Base-by-base conservation (phyloP, 1,140 invertebrate genomes). In the Microplitis demolitor region DNA sequence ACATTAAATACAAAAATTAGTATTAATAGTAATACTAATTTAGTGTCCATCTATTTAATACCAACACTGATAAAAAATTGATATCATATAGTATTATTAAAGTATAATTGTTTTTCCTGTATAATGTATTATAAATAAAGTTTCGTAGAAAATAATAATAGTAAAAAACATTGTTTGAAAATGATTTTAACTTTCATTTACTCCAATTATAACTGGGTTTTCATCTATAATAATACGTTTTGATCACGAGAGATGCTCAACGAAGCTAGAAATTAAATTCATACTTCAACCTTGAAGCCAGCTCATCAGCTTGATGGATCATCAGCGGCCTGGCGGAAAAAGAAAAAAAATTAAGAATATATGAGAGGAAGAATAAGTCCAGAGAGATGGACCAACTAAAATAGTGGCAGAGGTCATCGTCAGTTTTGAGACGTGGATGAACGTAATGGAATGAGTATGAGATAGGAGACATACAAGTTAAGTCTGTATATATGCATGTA, bases 381-480 rank as follows among this genome's bases (percentile, higher is more conserved):
- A 63, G 37, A 24, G 13, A 72, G 71, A 72, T 72, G 71, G 71
- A 72, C 71, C 71, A 67, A 72, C 64, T 72, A 72, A 72, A 72
- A 72, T 72, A 72, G 71, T 72, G 71, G 71, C 71, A 72, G 71
- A 72, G 71, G 71, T 72, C 71, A 72, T 72, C 64, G 51, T 66
- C 51, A 67, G 66, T 67, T 67, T 9, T 67, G 50, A 50, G 66
- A 67, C 66, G 66, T 67, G 66, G 66, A 67, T 67, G 66, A 67
- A 67, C 50, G 66, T 67, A 50, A 37, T 35, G 39, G 39, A 50
- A 13, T 5, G 50, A 53, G 39, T 67, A 50, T 33, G n/a, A 24
- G 34, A 35, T 31, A 62, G 35, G 14, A 72, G 11, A 34, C n/a
- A 14, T 8, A 37, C 60, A 50, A 67, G 34, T 45, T 50, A 37